These are phyloP conservation scores for Nesogale talazaci DNA, from an alignment of 2,113 vertebrate species.

Conservation along the genomic window DNA sequence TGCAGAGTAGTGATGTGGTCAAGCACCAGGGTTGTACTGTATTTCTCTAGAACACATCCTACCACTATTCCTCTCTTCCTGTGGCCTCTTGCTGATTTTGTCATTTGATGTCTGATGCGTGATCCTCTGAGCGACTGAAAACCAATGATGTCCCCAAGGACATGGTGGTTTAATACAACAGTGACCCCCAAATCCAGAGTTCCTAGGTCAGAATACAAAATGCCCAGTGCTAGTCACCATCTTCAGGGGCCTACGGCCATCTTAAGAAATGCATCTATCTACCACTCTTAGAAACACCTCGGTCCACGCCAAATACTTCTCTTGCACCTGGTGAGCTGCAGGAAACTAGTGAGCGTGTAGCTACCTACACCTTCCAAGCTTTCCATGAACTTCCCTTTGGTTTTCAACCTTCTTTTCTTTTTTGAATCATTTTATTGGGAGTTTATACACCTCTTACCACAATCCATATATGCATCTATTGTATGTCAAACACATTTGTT, in stretches of 20 bases:
- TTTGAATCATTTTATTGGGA: too few species aligned
- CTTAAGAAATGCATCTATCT: neutral
- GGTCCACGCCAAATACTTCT: neutral
- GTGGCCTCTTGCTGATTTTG: neutral
- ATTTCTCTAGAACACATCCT: conserved; percentile 7
- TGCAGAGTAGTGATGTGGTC: too few species aligned
- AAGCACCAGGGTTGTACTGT: too few species aligned
- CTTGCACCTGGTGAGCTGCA: neutral
- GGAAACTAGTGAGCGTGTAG: neutral
- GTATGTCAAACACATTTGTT: too few species aligned
- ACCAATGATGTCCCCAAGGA: neutral
- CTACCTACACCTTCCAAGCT: neutral
- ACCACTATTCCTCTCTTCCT: too few species aligned
- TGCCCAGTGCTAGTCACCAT: neutral
- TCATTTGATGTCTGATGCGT: neutral
- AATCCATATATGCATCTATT: too few species aligned
- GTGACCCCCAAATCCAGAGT: neutral
- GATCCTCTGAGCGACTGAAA: neutral
- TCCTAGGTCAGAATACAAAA: neutral
- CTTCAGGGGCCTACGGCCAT: neutral
- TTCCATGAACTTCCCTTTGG: conserved; percentile 24
- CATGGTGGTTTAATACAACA: neutral
- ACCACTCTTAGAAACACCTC: neutral
- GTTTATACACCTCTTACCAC: too few species aligned
- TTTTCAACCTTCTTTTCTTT: neutral